These are phyloP conservation scores for Stegana nigrithorax DNA, from an alignment of 2,888 invertebrate genomes.

Conservation along the genomic window DNA sequence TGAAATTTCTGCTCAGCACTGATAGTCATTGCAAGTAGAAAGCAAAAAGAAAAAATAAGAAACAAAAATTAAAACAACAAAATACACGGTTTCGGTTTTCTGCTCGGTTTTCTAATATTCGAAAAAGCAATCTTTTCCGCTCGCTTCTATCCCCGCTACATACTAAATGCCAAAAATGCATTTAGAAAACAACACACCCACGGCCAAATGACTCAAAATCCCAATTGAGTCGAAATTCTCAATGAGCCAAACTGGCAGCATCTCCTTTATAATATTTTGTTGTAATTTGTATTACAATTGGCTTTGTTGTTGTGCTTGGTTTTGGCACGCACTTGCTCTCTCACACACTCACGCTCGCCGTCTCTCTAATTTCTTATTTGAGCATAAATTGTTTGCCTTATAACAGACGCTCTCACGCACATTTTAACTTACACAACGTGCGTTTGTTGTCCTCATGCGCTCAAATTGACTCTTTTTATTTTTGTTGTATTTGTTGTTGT, in stretches of 20 bases:
- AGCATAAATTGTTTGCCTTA: background rate
- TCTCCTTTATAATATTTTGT: no score
- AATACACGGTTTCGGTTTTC: conserved; percentile 8
- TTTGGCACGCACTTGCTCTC: background rate
- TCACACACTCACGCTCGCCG: background rate
- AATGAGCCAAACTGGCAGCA: no score
- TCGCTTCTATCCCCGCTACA: no score
- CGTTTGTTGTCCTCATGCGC: background rate
- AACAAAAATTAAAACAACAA: conserved; percentile 51
- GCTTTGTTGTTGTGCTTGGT: background rate
- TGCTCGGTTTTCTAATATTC: conserved; percentile 12
- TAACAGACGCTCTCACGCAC: no score
- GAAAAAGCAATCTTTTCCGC: background rate
- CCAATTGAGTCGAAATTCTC: background rate
- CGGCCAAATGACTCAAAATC: background rate
- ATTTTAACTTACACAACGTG: no score
- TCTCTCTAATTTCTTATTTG: background rate
- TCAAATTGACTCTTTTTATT: background rate
- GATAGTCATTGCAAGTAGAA: conserved; percentile 56
- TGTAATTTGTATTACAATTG: background rate
- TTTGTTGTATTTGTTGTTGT: conserved; percentile 37
- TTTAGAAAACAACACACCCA: background rate
- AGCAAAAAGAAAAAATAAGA: conserved; percentile 48
- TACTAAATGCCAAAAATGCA: conserved; percentile 4
- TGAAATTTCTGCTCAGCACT: conserved; percentile 49